Conservation (phyloP, 1,140 invertebrate genomes). For the Zaprionus tsacasi region DNA sequence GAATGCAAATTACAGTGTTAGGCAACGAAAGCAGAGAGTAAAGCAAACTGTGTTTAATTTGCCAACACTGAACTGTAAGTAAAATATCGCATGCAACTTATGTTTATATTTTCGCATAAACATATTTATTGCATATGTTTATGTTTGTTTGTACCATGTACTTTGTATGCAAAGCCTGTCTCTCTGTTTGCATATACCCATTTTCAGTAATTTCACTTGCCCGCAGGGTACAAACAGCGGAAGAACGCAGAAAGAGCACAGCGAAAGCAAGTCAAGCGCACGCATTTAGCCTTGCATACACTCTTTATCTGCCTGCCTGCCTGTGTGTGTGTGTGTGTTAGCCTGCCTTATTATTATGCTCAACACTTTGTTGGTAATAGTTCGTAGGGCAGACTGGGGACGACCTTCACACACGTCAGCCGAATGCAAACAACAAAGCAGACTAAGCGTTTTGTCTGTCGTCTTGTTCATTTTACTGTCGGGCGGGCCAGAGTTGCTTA, state of each 20-base stretch:
- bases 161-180: background rate
- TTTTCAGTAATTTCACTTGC: background rate
- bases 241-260: conserved; percentile 4
- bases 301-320: conserved; percentile 18
- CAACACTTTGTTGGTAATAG: conserved; percentile 72
- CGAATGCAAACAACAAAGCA: conserved; percentile 63
- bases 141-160: background rate
- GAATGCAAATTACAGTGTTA: background rate
- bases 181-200: background rate
- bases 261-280: conserved; percentile 32
- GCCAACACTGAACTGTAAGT: background rate
- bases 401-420: conserved; percentile 70
- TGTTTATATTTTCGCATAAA: background rate
- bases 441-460: conserved; percentile 69
- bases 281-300: conserved; percentile 21
- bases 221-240: conserved; percentile 1
- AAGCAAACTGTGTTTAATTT: background rate
- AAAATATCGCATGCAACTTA: background rate
- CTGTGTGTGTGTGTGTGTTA: conserved; percentile 33
- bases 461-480: conserved; percentile 51
- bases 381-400: conserved; percentile 19
- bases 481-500: conserved; percentile 62
- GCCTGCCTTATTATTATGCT: conserved; percentile 73
- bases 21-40: background rate
- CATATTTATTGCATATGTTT: background rate